These are phyloP conservation scores for Zhuqinia jingwanae DNA, from an alignment of 2,888 invertebrate genomes.

Conservation along the genomic window DNA sequence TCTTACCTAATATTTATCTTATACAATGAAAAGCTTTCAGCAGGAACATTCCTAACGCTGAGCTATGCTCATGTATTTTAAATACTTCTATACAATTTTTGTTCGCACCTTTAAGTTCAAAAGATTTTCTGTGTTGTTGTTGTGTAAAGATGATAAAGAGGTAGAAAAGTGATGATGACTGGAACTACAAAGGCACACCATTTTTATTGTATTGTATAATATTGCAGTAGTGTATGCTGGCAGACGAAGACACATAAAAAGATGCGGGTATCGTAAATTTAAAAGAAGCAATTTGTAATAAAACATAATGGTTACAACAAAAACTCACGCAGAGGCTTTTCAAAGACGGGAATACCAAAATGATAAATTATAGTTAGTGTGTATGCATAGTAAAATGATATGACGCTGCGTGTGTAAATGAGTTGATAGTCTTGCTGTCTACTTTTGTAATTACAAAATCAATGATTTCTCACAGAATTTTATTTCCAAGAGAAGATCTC, in stretches of 20 bases:
- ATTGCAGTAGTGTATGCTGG: not conserved
- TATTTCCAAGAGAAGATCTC: not conserved
- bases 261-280: not conserved
- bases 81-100: not conserved
- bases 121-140: not conserved
- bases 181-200: no score
- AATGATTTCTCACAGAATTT: not conserved
- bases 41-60: not conserved
- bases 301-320: constrained; percentile 13
- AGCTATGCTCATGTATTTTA: not conserved
- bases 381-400: no score
- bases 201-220: not conserved
- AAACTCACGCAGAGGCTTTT: not conserved
- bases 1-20: no score
- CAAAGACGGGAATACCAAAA: not conserved
- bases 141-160: not conserved
- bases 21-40: no score
- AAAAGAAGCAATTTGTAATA: not conserved
- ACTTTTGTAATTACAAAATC: not conserved
- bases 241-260: not conserved
- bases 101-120: not conserved
- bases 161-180: not conserved
- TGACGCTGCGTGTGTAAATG: no score
- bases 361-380: not conserved
- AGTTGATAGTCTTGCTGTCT: no score